Conservation (phyloP, 2,888 invertebrate genomes). For the Chaetogeoica ovagalla region DNA sequence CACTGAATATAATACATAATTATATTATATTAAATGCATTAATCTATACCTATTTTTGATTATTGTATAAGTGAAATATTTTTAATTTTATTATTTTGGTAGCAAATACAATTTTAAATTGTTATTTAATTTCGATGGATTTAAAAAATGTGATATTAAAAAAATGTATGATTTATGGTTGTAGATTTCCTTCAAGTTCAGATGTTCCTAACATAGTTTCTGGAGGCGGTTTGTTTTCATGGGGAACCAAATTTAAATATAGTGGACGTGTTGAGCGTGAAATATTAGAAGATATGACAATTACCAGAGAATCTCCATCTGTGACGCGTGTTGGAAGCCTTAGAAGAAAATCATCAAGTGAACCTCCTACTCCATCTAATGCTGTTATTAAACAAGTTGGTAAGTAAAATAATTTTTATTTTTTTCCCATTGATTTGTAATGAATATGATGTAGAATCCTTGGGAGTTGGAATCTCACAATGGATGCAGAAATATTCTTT, state of each 20-base stretch:
- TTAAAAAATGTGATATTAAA: neutral
- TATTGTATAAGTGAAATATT: too few relatives aligned
- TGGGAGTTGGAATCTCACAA: too few relatives aligned
- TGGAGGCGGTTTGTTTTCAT: conserved; percentile 88
- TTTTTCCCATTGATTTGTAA: neutral
- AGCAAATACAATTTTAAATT: too few relatives aligned
- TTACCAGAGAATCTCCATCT: conserved; percentile 64
- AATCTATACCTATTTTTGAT: too few relatives aligned
- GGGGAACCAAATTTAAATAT: conserved; percentile 93
- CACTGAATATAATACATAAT: too few relatives aligned
- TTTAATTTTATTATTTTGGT: too few relatives aligned
- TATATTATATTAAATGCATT: too few relatives aligned
- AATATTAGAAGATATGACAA: conserved; percentile 77
- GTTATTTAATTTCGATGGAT: neutral
- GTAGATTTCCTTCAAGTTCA: conserved; percentile 80
- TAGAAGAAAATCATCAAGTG: conserved; percentile 80
- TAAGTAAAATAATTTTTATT: conserved; percentile 58
- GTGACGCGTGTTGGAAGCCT: conserved; percentile 63
- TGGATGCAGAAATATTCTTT: too few relatives aligned
- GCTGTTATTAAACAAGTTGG: conserved; percentile 75
- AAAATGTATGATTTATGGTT: conserved; percentile 52
- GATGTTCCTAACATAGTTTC: conserved; percentile 82
- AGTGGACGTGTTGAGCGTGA: conserved; percentile 86
- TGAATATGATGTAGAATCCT: neutral
- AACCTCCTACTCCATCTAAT: conserved; percentile 84